Evolutionary conservation across 2,888 invertebrate species (phyloP), one percentile per base, ranked within the genome.

Genomic region (Lasioglossum figueresi): DNA sequence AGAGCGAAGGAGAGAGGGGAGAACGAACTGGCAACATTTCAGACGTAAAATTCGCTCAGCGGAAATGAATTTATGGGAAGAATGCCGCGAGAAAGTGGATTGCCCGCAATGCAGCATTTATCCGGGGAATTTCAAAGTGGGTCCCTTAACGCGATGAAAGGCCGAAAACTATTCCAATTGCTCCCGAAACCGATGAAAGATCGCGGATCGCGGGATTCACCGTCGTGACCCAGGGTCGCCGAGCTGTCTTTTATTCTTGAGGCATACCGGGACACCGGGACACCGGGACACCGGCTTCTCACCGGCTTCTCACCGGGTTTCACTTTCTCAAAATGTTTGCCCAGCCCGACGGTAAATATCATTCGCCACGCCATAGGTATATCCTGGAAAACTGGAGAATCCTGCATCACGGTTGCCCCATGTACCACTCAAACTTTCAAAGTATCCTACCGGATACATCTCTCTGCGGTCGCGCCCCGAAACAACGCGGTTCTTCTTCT

Each of bases 11-110:
- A 0, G 56, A 8, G n/a, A 12, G n/a, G n/a, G 27, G 27, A 4
- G n/a, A 27, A 27, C 59, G 27, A 76, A 83, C 83, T 83, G 83
- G 66, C 73, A 77, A 76, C 77, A 73, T 83, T 83, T 77, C 77
- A 77, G 68, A 68, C 37, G 68, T 63, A 66, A 75, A 74, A 82
- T 77, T 68, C 71, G 68, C 52, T 27, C 45, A 23, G 4, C 19
- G 66, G 68, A 59, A 83, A 77, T 59, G 73, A 83, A 77, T 66
- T 83, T 83, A 74, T 74, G 77, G 68, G 37, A 83, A 77, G 73
- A 83, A 83, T 73, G 73, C 37, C 10, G 56, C 34, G 76, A 43
- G 72, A 80, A 43, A 56, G 16, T 66, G 82, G 75, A 82, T 82
- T 66, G 77, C 40, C 76, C 66, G 43, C 66, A 56, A 83, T 43